Conservation (phyloP, 2,888 invertebrate species). For the Bimastos eiseni region DNA sequence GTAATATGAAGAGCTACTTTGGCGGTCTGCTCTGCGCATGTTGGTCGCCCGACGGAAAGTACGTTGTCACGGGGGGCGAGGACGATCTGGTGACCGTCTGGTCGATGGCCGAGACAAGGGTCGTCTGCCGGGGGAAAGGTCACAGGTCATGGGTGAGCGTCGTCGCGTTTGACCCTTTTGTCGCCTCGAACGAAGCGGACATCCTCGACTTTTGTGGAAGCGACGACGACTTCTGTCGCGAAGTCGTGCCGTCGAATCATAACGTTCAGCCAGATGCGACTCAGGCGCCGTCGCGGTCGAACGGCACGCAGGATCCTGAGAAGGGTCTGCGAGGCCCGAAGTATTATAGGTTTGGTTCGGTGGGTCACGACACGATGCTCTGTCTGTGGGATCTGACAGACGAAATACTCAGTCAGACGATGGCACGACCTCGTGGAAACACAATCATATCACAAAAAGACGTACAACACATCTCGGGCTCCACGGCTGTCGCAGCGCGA, state of each 20-base stretch:
- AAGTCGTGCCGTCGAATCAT: background rate
- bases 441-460: constrained; percentile 22
- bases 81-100: constrained; percentile 97
- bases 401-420: constrained; percentile 79
- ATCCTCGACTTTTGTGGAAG: constrained; percentile 64
- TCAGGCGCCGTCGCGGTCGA: background rate
- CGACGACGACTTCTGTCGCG: constrained; percentile 52
- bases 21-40: constrained; percentile 95
- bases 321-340: constrained; percentile 15
- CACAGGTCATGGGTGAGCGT: constrained; percentile 97
- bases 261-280: background rate
- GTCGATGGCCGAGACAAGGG: constrained; percentile 86
- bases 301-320: background rate
- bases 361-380: constrained; percentile 95
- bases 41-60: constrained; percentile 95
- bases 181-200: constrained; percentile 67
- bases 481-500: background rate
- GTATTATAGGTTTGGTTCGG: constrained; percentile 81
- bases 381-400: constrained; percentile 98
- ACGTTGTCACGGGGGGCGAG: constrained; percentile 91
- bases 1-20: constrained; percentile 89
- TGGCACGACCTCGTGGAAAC: constrained; percentile 52
- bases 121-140: constrained; percentile 95
- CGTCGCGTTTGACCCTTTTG: constrained; percentile 75
- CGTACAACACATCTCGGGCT: background rate